Conservation (phyloP, 2,113 vertebrate species). For the Anseranas semipalmata region DNA sequence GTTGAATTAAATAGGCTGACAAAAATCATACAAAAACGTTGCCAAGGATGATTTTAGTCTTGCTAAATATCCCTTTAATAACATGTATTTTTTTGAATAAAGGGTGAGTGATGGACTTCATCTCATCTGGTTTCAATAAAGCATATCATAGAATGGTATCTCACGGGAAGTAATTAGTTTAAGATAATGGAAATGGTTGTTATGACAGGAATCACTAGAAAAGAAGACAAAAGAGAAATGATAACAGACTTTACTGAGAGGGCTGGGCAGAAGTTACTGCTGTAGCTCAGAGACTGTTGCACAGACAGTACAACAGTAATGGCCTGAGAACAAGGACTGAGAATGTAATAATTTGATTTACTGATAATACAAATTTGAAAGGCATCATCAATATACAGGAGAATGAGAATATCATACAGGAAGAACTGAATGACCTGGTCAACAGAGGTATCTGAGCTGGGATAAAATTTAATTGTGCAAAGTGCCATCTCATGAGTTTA, state of each 20-base stretch:
- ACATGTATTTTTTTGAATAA: neutral
- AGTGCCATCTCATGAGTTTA: neutral
- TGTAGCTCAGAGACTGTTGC: neutral
- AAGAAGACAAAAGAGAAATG: neutral
- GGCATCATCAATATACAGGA: neutral
- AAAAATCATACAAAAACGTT: rapidly evolving
- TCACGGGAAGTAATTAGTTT: neutral
- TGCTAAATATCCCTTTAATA: neutral
- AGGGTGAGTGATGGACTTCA: neutral
- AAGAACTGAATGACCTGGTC: neutral
- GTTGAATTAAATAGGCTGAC: neutral
- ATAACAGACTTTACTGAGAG: neutral
- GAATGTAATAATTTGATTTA: neutral
- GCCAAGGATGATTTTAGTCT: neutral
- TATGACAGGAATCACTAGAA: neutral
- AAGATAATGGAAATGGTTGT: neutral
- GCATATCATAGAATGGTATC: rapidly evolving
- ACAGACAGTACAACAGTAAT: neutral
- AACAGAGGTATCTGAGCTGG: neutral
- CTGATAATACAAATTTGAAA: neutral
- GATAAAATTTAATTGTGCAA: neutral
- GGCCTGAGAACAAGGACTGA: neutral
- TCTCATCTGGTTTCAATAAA: neutral
- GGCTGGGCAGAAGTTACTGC: neutral
- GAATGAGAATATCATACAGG: neutral